These are phyloP conservation scores for Hydrozoanthus gracilis DNA, from an alignment of 92 coral and sea anemone species.

Conservation along the genomic window DNA sequence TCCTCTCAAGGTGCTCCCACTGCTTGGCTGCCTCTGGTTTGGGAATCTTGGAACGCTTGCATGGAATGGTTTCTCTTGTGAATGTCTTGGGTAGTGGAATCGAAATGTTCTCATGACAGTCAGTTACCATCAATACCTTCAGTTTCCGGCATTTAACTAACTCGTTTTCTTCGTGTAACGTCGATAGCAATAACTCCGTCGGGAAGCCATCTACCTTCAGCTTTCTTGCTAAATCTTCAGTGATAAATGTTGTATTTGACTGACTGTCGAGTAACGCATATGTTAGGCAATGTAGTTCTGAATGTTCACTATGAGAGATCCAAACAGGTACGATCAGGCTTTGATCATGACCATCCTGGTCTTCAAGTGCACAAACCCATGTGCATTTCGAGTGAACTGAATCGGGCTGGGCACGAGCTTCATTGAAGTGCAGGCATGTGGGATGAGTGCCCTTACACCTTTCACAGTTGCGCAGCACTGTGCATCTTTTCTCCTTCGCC, in stretches of 20 bases:
- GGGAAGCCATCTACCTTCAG: conserved; percentile 25
- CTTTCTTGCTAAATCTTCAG: conserved; percentile 19
- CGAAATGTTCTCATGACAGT: conserved; percentile 24
- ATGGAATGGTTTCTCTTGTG: conserved; percentile 47
- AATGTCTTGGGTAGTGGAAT: conserved; percentile 44
- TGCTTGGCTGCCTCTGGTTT: conserved; percentile 58
- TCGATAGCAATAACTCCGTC: conserved; percentile 34
- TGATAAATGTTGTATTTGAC: conserved; percentile 49
- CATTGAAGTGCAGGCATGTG: conserved; percentile 55
- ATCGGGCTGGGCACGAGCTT: conserved; percentile 20
- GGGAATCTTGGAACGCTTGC: conserved; percentile 52
- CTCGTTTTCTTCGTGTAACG: conserved; percentile 39
- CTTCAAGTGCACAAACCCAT: conserved; percentile 39
- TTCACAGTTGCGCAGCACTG: conserved; percentile 20
- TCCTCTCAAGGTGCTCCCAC: conserved; percentile 29
- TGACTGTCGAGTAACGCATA: conserved; percentile 44
- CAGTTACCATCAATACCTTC: conserved; percentile 26
- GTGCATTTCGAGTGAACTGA: conserved; percentile 27
- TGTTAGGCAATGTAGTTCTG: conserved; percentile 28
- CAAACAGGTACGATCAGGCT: conserved; percentile 53
- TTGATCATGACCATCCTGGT: conserved; percentile 37
- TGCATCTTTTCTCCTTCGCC: conserved; percentile 61
- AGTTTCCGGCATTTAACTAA: conserved; percentile 25
- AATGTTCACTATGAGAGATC: conserved; percentile 11
- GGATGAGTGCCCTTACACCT: conserved; percentile 53